Evolutionary conservation across 92 coral and sea anemone species (phyloP).

Genomic region (Isaurus tuberculatus): DNA sequence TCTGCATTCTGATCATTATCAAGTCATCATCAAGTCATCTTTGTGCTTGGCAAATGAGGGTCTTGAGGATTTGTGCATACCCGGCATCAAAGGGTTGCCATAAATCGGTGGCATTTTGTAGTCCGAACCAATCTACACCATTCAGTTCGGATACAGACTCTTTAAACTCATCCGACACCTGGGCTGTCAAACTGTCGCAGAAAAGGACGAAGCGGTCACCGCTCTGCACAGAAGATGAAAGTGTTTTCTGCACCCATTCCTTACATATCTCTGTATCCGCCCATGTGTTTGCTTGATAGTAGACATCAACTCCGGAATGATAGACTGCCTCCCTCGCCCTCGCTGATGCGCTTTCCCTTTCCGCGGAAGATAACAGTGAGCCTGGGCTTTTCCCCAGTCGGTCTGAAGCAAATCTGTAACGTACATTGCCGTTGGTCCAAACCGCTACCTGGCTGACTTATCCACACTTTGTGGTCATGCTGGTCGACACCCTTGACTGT

Average conservation of each 20-base stretch:
- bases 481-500: not conserved
- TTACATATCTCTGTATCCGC: conserved; percentile 50
- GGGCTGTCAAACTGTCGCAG: conserved; percentile 50
- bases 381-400: conserved; percentile 45
- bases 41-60: not conserved
- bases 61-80: not conserved
- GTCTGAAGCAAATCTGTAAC: conserved; percentile 35
- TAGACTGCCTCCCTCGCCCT: conserved; percentile 42
- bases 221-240: not conserved
- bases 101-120: not conserved
- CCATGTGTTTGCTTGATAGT: conserved; percentile 49
- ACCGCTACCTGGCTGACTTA: conserved; percentile 32
- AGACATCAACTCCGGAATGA: conserved; percentile 50
- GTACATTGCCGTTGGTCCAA: conserved; percentile 46
- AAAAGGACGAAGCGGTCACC: conserved; percentile 41
- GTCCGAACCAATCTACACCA: not conserved
- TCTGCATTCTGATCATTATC: not conserved
- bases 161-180: conserved; percentile 27
- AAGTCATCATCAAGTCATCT: not conserved
- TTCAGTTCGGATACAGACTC: not conserved
- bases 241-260: conserved; percentile 47
- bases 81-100: not conserved
- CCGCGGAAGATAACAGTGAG: conserved; percentile 34
- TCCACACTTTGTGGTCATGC: conserved; percentile 41
- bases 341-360: conserved; percentile 43